These are phyloP conservation scores for Ruditapes philippinarum DNA, from an alignment of 1,140 invertebrate genomes.

Conservation along the genomic window DNA sequence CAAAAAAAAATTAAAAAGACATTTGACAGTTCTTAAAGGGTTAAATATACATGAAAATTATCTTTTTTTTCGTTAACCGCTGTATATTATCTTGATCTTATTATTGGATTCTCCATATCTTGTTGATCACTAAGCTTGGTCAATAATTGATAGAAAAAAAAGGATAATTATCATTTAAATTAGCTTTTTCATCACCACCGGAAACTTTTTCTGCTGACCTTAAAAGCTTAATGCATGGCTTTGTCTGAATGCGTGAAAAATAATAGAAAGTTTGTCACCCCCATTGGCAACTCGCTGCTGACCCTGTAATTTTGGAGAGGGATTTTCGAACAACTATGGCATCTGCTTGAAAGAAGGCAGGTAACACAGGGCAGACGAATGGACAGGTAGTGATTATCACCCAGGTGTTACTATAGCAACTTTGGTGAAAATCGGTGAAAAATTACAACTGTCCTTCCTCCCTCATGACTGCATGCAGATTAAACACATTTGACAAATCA, in stretches of 20 bases:
- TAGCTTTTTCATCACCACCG: not conserved
- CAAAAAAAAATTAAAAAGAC: too few relatives aligned
- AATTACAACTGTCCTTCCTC: not conserved
- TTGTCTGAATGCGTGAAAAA: constrained; percentile 42
- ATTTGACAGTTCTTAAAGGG: too few relatives aligned
- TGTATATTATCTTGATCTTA: too few relatives aligned
- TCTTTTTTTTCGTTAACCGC: too few relatives aligned
- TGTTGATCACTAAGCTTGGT: not conserved
- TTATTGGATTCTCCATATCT: too few relatives aligned
- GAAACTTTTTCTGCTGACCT: constrained; percentile 9
- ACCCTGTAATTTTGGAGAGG: constrained; percentile 17
- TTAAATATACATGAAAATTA: too few relatives aligned
- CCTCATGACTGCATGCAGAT: not conserved
- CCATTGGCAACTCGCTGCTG: not conserved
- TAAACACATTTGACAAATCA: constrained; percentile 40
- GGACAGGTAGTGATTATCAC: constrained; percentile 58
- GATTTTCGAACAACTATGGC: not conserved
- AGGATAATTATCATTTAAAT: constrained; percentile 1
- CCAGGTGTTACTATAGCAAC: constrained; percentile 30
- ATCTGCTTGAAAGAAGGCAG: constrained; percentile 17
- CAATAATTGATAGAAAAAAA: not conserved
- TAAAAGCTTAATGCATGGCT: not conserved
- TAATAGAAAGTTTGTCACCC: constrained; percentile 20
- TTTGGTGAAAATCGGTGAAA: not conserved
- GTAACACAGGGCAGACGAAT: constrained; percentile 27